Base-by-base conservation (phyloP, 1,140 invertebrate genomes). In the Probaryconus sp. region DNA sequence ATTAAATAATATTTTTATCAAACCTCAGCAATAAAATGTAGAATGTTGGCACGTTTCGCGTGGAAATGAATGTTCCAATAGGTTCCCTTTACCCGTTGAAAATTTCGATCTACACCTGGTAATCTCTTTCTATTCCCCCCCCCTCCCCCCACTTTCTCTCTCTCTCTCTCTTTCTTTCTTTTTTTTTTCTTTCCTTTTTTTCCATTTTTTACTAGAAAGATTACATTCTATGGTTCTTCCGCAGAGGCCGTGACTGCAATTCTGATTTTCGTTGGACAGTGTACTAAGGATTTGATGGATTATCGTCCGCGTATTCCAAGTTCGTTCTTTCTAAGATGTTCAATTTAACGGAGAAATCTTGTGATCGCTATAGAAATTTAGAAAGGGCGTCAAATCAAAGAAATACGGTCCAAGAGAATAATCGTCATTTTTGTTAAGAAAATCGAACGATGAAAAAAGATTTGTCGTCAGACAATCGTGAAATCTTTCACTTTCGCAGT, bases 261-360 rank as follows among this genome's bases (percentile, higher is more conserved):
- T 76, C 61, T 72, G 74, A 76, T 71, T 71, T 64, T 76, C 56
- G 31, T 71, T 68, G 68, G 63, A 68, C 67, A 68, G 43, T 64
- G 51, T 68, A 69, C 63, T 50, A 61, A 72, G 64, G 68, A 72
- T 77, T 77, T 77, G 74, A 68, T 68, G 56, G 74, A 77, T 77
- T 72, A 77, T 69, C 64, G 63, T 72, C 61, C 48, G 58, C 58
- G 68, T 61, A 67, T 77, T 69, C 68, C 58, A 60, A 47, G 45
- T 76, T 69, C 64, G 64, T 72, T 40, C 28, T 16, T 63, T 26
- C 74, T 56, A 69, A 68, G 58, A 69, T 60, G 68, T 77, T 77
- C 63, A 77, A 72, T 77, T 77, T 72, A 68, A 43, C 42, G 38
- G 17, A 53, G 64, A 77, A 76, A 77, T 69, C 51, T 69, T 43